Evolutionary conservation across 2,797 vertebrate species (phyloP).

Genomic region (Propithecus deckenii): DNA sequence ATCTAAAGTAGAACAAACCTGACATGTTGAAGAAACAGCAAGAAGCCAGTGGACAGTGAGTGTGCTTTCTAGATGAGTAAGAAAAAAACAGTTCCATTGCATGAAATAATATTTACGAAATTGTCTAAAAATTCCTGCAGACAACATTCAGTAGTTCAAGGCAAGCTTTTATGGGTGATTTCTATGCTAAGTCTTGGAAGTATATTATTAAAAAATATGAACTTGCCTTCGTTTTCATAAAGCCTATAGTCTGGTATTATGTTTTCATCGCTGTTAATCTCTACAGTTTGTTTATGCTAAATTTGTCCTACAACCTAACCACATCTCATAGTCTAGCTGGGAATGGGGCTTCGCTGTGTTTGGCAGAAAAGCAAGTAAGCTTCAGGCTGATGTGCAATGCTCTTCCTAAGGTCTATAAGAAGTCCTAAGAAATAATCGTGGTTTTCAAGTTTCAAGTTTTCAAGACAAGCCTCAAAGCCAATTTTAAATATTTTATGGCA

Average conservation of each 20-base stretch:
- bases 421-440: neutral
- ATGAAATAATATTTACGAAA: no score
- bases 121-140: no score
- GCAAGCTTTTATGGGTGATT: neutral
- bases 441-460: constrained; percentile 31
- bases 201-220: neutral
- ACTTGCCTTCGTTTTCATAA: neutral
- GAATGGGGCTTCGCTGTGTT: neutral
- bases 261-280: neutral
- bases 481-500: constrained; percentile 50
- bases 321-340: neutral
- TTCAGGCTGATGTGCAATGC: neutral
- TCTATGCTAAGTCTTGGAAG: neutral
- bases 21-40: no score
- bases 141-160: no score
- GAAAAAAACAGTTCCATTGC: no score
- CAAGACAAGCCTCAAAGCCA: constrained; percentile 1
- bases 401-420: neutral
- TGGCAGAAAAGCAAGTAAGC: neutral
- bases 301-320: neutral
- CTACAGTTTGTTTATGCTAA: neutral
- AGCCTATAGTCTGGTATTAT: neutral
- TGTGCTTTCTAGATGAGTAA: no score
- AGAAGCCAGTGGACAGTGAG: no score
- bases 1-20: no score